Conservation (phyloP, 2,888 invertebrate species). For the Ariolimax columbianus region DNA sequence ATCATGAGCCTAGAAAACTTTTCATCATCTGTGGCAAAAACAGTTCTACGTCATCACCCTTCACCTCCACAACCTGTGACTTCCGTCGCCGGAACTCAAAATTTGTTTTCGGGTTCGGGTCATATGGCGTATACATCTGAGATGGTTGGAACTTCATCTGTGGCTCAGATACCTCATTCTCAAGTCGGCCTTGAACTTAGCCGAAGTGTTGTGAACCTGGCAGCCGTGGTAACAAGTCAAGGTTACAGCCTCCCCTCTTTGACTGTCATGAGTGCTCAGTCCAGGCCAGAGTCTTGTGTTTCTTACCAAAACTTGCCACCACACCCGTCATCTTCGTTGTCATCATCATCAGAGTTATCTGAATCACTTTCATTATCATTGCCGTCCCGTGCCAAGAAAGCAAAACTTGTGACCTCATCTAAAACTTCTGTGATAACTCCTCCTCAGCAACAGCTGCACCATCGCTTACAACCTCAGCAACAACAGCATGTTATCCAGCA, state of each 20-base stretch:
- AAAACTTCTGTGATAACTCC: slow-evolving; percentile 25
- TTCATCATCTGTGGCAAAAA: slow-evolving; percentile 37
- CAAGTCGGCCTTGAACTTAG: slow-evolving; percentile 19
- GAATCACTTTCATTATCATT: slow-evolving; percentile 12
- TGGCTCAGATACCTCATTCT: background rate
- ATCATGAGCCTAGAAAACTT: slow-evolving; percentile 28
- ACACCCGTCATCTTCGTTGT: background rate
- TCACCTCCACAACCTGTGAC: slow-evolving; percentile 21
- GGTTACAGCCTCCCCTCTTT: slow-evolving; percentile 10
- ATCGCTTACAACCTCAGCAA: slow-evolving; percentile 14
- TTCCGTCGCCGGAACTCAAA: background rate
- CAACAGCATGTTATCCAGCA: slow-evolving; percentile 33
- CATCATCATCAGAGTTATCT: slow-evolving; percentile 32
- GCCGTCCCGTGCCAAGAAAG: slow-evolving; percentile 45
- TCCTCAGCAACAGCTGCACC: slow-evolving; percentile 22
- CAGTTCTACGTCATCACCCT: slow-evolving; percentile 40
- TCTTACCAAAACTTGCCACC: slow-evolving; percentile 28
- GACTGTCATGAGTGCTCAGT: slow-evolving; percentile 31
- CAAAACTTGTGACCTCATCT: slow-evolving; percentile 37
- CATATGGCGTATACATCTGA: background rate
- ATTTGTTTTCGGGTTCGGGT: slow-evolving; percentile 2
- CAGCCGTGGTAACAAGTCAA: background rate
- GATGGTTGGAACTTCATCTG: slow-evolving; percentile 4
- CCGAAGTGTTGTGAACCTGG: slow-evolving; percentile 19
- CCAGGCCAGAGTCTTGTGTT: background rate